phyloP scores from a whole-genome alignment of 37 sponge, comb jelly and placozoan species.

The Corticium candelabrum region DNA sequence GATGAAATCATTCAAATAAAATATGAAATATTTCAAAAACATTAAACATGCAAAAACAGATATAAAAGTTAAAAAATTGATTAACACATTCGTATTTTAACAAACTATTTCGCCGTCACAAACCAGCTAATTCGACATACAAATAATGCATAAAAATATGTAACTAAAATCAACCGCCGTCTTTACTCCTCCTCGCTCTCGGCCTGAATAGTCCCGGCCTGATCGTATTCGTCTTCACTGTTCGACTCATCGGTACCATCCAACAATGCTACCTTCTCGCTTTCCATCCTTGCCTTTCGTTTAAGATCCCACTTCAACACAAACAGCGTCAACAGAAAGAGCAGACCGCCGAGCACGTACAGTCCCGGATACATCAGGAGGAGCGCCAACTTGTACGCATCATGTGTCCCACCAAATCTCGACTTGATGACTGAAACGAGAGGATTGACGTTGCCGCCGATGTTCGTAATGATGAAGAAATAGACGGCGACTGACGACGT shows the following conservation, averaged over 20 bases:
- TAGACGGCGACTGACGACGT: slow-evolving; percentile 52
- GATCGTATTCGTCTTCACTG: neutral
- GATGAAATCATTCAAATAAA: no score
- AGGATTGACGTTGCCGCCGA: slow-evolving; percentile 40
- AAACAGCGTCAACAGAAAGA: slow-evolving; percentile 16
- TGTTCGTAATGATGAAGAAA: slow-evolving; percentile 55
- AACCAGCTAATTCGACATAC: no score
- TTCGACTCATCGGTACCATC: neutral
- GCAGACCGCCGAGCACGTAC: slow-evolving; percentile 32
- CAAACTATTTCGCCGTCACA: no score
- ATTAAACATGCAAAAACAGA: no score
- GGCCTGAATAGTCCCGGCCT: no score
- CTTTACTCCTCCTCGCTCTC: no score
- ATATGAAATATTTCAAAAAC: no score
- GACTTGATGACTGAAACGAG: slow-evolving; percentile 26
- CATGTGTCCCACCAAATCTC: neutral
- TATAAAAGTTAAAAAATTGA: no score
- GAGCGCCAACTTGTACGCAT: slow-evolving; percentile 22
- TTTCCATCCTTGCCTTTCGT: neutral
- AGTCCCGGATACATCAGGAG: slow-evolving; percentile 47
- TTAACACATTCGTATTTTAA: no score
- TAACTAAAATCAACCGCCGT: no score
- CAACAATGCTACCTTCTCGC: neutral
- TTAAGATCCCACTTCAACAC: neutral
- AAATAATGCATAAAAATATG: no score